Evolutionary conservation across 2,797 vertebrate genomes (phyloP), one percentile per base, ranked within the genome.

Genomic region (Poliocrania exsul): DNA sequence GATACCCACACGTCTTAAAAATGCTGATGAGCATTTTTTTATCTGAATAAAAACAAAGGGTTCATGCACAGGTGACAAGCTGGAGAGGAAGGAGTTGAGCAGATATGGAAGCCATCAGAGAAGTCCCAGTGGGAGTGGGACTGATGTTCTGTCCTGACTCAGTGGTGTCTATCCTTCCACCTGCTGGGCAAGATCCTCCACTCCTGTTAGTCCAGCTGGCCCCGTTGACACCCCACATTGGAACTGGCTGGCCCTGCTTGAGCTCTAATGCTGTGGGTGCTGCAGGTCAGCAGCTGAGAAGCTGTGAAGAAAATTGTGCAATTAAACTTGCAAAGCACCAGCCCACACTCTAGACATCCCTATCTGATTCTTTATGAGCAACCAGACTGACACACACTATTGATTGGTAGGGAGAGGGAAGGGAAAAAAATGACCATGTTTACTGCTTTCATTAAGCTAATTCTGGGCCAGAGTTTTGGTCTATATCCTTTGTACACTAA

Each of bases 251-350:
- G 49, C 82, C 89, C 82, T 90, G 87, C 82, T 77, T 71, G 37
- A 85, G 86, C 49, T 53, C 28, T 64, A 80, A 72, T 23, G 51
- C 64, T 86, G 73, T 0, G 16, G 37, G 49, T 86, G 72, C 85
- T 86, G 57, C 69, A 73, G 93, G 85, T 86, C 93, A 96, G 85
- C 4, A 28, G 35, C 61, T 71, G 79, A 3, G 7, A 79, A 94
- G 80, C 83, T 86, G 72, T 50, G 66, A 88, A 81, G 58, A 31
- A 70, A 65, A 33, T 67, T 94, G 93, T 66, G 92, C 25, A 96
- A 94, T 91, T 72, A 25, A 86, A 93, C 70, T 94, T 94, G 95
- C 93, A 93, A 92, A 95, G 93, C 73, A 64, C 7, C 87, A 86
- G 33, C 95, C 93, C 80, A 96, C 91, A 47, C 80, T 91, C 33